phyloP scores from a whole-genome alignment of 2,797 vertebrate species.

The Enteromius fasciolatus region DNA sequence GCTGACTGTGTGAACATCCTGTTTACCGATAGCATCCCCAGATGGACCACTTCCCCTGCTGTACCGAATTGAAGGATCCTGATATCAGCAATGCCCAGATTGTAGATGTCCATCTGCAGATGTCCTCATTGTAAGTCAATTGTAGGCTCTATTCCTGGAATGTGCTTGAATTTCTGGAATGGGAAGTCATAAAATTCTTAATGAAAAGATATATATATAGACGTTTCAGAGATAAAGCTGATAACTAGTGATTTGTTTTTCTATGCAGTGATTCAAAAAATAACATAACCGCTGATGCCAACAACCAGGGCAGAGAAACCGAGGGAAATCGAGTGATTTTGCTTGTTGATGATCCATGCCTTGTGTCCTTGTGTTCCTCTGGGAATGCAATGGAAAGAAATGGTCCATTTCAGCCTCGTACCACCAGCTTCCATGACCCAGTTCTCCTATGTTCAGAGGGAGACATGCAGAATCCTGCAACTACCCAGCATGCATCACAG shows the following conservation, averaged over 20 bases:
- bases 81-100: constrained; percentile 25
- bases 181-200: not conserved
- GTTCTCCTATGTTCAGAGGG: constrained; percentile 39
- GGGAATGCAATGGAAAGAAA: not conserved
- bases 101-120: not conserved
- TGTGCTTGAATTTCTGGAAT: not conserved
- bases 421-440: not conserved
- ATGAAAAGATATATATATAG: not conserved
- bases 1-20: not conserved
- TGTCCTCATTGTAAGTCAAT: constrained; percentile 6
- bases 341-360: constrained; percentile 13
- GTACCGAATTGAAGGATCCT: not conserved
- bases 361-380: constrained; percentile 16
- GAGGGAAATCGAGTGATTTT: not conserved
- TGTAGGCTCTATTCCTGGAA: not conserved
- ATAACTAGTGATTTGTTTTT: not conserved
- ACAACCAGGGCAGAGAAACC: not conserved
- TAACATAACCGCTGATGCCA: not conserved
- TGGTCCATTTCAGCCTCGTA: not conserved
- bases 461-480: constrained; percentile 25
- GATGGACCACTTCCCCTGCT: not conserved
- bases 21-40: not conserved
- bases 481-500: not conserved
- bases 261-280: constrained; percentile 17
- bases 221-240: not conserved